phyloP scores from a whole-genome alignment of 2,888 invertebrate species.

The Embidobia sp. region DNA sequence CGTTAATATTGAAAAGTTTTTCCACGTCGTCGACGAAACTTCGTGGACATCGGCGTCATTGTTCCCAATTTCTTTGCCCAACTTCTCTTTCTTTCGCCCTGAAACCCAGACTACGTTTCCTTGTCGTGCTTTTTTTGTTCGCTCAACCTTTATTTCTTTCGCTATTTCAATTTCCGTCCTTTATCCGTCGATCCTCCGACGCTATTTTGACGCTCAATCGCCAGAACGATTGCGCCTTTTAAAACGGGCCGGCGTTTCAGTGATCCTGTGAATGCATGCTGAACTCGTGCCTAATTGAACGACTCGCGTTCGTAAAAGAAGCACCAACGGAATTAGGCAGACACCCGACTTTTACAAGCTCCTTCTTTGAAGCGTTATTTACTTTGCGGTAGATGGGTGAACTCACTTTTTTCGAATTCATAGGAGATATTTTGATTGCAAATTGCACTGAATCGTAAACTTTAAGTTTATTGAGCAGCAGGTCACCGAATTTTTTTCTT shows the following conservation, averaged over 20 bases:
- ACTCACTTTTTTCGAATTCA: background rate
- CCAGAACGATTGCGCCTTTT: constrained; percentile 47
- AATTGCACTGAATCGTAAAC: too few relatives aligned
- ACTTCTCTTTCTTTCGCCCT: constrained; percentile 5
- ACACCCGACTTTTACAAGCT: constrained; percentile 8
- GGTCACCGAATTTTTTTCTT: too few relatives aligned
- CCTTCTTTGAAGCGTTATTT: constrained; percentile 17
- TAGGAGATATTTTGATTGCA: too few relatives aligned
- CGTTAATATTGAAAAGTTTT: constrained; percentile 60
- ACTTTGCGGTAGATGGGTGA: constrained; percentile 9
- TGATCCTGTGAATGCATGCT: constrained; percentile 10
- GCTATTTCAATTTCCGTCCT: constrained; percentile 61
- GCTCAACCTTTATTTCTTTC: constrained; percentile 43
- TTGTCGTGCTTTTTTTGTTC: constrained; percentile 21
- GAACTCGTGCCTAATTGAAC: constrained; percentile 47
- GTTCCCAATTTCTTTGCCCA: constrained; percentile 55
- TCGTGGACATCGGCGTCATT: constrained; percentile 58
- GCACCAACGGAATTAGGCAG: constrained; percentile 27
- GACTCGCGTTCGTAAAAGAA: constrained; percentile 18
- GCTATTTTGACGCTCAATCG: constrained; percentile 54
- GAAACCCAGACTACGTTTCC: constrained; percentile 27
- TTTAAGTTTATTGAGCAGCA: too few relatives aligned
- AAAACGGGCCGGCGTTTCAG: constrained; percentile 15
- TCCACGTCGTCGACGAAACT: constrained; percentile 34
- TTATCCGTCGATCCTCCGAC: too few relatives aligned